Evolutionary conservation across 2,113 vertebrate species (phyloP).

Genomic region (Rallus limicola): DNA sequence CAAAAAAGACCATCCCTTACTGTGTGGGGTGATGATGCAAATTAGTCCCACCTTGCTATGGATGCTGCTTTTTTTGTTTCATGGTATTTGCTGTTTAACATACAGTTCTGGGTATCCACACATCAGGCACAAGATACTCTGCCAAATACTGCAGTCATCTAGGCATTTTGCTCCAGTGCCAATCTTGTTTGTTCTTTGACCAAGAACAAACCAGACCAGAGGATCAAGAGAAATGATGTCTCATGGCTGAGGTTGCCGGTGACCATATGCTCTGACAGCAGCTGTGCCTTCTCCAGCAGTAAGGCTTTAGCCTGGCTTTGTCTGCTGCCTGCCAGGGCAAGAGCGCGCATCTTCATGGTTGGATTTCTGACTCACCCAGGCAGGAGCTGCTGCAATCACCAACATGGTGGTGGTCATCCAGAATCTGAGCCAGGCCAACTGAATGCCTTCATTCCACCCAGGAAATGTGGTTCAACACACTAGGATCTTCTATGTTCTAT

Average conservation of each 20-base stretch:
- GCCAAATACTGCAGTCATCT: neutral
- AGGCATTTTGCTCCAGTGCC: neutral
- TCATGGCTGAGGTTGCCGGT: fast-evolving
- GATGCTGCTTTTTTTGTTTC: neutral
- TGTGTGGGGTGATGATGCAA: neutral
- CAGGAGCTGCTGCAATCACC: neutral
- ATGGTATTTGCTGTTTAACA: neutral
- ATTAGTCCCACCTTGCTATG: neutral
- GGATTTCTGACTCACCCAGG: neutral
- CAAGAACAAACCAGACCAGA: neutral
- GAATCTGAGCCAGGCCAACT: neutral
- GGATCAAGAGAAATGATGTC: neutral
- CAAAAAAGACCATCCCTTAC: neutral
- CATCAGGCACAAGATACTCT: neutral
- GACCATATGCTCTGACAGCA: neutral
- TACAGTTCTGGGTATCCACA: neutral
- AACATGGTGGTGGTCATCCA: too few relatives aligned
- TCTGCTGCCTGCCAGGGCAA: neutral
- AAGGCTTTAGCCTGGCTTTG: neutral
- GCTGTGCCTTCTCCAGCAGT: neutral
- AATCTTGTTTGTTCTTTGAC: neutral
- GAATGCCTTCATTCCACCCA: neutral
- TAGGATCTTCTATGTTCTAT: neutral
- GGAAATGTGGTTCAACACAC: neutral
- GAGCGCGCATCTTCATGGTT: neutral